These are phyloP conservation scores for Sinella curviseta DNA, from an alignment of 1,140 invertebrate species.

Conservation along the genomic window DNA sequence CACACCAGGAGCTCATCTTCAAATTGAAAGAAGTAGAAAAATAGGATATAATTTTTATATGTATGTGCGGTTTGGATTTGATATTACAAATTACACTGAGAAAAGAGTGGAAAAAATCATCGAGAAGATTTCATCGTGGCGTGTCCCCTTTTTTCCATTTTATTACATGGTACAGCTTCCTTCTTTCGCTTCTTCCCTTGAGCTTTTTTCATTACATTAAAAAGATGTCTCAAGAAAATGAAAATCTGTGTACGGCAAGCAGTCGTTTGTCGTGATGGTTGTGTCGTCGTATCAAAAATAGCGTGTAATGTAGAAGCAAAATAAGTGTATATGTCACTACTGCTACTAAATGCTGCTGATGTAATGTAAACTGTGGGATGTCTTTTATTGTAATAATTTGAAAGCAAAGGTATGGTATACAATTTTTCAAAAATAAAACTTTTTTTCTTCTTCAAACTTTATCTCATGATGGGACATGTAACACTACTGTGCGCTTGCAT, in stretches of 20 bases:
- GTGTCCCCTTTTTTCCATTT: slow-evolving; percentile 12
- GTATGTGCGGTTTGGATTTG: slow-evolving; percentile 1
- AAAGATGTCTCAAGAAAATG: slow-evolving; percentile 10
- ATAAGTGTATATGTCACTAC: no score
- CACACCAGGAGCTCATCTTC: slow-evolving; percentile 18
- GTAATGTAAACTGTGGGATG: slow-evolving; percentile 4
- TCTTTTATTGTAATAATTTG: slow-evolving; percentile 8
- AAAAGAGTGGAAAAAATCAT: neutral
- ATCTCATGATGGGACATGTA: neutral
- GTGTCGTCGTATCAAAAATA: neutral
- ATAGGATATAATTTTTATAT: slow-evolving; percentile 20
- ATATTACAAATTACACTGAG: slow-evolving; percentile 15
- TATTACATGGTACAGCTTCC: neutral
- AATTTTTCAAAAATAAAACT: neutral
- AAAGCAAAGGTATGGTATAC: slow-evolving; percentile 2
- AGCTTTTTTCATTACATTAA: slow-evolving; percentile 27
- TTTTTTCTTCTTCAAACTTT: neutral
- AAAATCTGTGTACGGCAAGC: no score
- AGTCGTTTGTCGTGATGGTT: neutral
- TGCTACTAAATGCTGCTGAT: neutral
- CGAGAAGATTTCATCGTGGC: neutral
- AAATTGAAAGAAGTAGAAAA: slow-evolving; percentile 1
- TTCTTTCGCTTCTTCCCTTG: slow-evolving; percentile 6
- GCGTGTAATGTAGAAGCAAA: no score
- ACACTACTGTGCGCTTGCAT: neutral